Base-by-base conservation (phyloP, 2,888 invertebrate species). In the Rhopalosiphum nymphaeae region DNA sequence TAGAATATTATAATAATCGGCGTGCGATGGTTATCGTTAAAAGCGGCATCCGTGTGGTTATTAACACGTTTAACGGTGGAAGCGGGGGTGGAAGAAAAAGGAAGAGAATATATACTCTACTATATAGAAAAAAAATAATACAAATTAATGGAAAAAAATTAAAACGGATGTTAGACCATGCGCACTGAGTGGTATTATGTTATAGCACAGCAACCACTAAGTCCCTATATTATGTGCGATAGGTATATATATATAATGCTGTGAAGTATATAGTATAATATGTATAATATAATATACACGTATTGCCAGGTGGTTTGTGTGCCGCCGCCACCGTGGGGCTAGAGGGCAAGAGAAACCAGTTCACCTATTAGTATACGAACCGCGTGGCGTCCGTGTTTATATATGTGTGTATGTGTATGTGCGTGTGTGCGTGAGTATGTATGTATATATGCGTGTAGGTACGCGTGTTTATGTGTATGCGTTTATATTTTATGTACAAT, bases 261-360 rank as follows among this genome's bases (percentile, higher is more conserved):
- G 44, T 36, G n/a, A 16, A 67, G 67, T 78, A 21, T 78, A 78
- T 36, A 36, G 78, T 9, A 78, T 78, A 78, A 53, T 53, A 78
- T 36, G 78, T 78, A 36, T 44, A 85, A 42, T 85, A 85, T 85
- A 85, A 85, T 85, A 85, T 85, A 44, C 26, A 29, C 4, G 87
- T 25, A 92, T 92, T 42, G 92, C 92, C 92, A 92, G 92, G 92
- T 92, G 92, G 92, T 88, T 78, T 44, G n/a, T 57, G 86, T 86
- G 92, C 46, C 44, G 91, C 67, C 49, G 90, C 67, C 61, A 78
- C 91, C 42, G 78, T 84, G 91, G 25, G 46, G n/a, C 85, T 88
- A 42, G 53, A 67, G 78, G 88, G 88, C 61, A 53, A 42, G 46
- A 89, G 93, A 89, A 93, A 93, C 93, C 89, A 93, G 93, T 93